phyloP scores from a whole-genome alignment of 2,113 vertebrate genomes.

The Thomomys bottae region DNA sequence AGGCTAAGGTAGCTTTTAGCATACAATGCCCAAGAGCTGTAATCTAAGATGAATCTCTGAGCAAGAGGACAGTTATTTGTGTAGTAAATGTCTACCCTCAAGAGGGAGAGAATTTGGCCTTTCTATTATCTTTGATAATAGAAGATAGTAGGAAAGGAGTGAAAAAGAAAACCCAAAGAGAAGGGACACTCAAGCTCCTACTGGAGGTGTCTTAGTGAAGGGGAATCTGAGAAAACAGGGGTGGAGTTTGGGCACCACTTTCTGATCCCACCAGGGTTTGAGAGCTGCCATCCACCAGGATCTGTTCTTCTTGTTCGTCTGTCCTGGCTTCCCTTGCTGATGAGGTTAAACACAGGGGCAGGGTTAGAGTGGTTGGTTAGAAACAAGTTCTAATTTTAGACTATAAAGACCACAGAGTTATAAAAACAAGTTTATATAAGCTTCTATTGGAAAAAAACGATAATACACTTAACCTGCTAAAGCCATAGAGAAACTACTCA shows the following conservation, averaged over 20 bases:
- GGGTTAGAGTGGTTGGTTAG: background rate
- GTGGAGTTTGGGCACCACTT: background rate
- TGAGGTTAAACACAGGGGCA: background rate
- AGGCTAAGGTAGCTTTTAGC: background rate
- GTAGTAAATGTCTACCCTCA: background rate
- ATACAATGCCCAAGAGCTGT: background rate
- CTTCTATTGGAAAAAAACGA: background rate
- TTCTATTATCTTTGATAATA: no score
- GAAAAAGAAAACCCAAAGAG: background rate
- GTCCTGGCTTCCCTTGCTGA: background rate
- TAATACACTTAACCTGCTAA: background rate
- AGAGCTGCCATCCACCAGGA: background rate
- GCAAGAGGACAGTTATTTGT: background rate
- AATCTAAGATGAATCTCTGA: background rate
- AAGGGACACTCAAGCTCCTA: background rate
- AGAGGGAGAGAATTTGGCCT: background rate
- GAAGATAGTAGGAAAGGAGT: background rate
- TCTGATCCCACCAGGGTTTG: background rate
- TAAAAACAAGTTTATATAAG: background rate
- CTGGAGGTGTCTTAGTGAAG: background rate
- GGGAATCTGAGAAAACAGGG: background rate
- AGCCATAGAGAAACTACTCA: background rate
- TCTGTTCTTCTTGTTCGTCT: background rate
- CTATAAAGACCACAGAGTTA: background rate
- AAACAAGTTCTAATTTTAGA: conserved; percentile 4